Conservation (phyloP, 2,113 vertebrate species). For the Syngnathus floridae region DNA sequence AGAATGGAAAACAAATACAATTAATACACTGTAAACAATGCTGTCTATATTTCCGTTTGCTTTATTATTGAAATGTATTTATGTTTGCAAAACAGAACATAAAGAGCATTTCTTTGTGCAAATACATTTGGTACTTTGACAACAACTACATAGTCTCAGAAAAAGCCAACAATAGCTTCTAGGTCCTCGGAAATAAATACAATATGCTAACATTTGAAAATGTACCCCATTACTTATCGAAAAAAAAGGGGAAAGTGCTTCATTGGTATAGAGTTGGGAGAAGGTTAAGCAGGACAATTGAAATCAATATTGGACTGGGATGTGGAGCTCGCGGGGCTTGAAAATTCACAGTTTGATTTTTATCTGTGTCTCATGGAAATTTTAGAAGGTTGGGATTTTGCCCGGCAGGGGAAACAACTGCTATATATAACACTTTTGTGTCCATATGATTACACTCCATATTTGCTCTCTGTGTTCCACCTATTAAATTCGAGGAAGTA, state of each 20-base stretch:
- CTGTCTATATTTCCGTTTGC: conserved; percentile 35
- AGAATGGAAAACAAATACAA: background rate
- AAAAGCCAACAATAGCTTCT: conserved; percentile 40
- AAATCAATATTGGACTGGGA: conserved; percentile 22
- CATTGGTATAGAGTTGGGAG: conserved; percentile 12
- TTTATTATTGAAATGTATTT: conserved; percentile 67
- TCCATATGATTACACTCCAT: conserved; percentile 7
- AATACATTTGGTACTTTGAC: conserved; percentile 63
- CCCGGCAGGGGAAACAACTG: too few species aligned
- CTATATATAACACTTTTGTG: conserved; percentile 6
- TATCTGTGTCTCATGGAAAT: background rate
- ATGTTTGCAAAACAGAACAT: conserved; percentile 68
- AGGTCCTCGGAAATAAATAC: conserved; percentile 59
- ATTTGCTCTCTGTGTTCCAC: background rate
- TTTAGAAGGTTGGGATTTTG: background rate
- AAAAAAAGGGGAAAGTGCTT: conserved; percentile 63
- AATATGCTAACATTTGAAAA: conserved; percentile 36
- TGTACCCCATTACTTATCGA: conserved; percentile 41
- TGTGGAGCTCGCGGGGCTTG: background rate
- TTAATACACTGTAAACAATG: background rate
- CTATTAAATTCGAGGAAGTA: background rate
- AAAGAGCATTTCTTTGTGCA: conserved; percentile 70
- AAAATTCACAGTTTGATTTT: background rate
- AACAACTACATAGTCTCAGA: conserved; percentile 56
- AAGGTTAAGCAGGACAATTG: conserved; percentile 34